These are phyloP conservation scores for Agrilus mali DNA, from an alignment of 2,888 invertebrate species.

Conservation along the genomic window DNA sequence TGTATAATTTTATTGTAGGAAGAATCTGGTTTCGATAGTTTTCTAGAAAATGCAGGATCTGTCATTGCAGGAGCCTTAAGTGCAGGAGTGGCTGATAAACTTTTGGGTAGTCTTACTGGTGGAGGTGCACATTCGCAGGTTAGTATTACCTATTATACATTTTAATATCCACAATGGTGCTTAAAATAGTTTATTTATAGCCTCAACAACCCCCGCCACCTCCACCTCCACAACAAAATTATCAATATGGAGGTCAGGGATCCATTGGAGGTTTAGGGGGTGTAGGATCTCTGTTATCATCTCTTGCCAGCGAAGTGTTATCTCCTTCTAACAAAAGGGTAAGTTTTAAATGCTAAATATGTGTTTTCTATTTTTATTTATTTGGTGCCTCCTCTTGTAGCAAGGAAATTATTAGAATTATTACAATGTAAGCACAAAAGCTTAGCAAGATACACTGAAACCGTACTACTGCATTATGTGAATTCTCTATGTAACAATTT, in stretches of 20 bases:
- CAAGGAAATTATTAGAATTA: too few species aligned
- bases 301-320: constrained; percentile 25
- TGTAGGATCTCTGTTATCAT: constrained; percentile 25
- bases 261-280: constrained; percentile 29
- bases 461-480: too few species aligned
- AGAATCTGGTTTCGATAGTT: constrained; percentile 25
- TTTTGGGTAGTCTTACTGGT: constrained; percentile 23
- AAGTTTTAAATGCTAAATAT: not conserved
- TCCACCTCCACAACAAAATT: constrained; percentile 10
- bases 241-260: constrained; percentile 14
- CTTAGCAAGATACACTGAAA: too few species aligned
- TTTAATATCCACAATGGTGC: not conserved
- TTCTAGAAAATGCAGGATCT: constrained; percentile 31
- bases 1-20: constrained; percentile 8
- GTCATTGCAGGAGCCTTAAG: constrained; percentile 33
- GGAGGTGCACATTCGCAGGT: constrained; percentile 21
- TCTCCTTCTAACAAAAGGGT: constrained; percentile 16
- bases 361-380: not conserved
- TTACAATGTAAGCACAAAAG: too few species aligned
- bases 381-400: not conserved
- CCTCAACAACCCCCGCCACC: constrained; percentile 9
- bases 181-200: not conserved
- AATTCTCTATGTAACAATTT: too few species aligned
- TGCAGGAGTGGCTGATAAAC: constrained; percentile 29
- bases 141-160: not conserved